Percentiles rank a stretch among this genome's conserved stretches.
phyloP scores from a whole-genome alignment of 2,888 invertebrate genomes.

The Apodemia zela region DNA sequence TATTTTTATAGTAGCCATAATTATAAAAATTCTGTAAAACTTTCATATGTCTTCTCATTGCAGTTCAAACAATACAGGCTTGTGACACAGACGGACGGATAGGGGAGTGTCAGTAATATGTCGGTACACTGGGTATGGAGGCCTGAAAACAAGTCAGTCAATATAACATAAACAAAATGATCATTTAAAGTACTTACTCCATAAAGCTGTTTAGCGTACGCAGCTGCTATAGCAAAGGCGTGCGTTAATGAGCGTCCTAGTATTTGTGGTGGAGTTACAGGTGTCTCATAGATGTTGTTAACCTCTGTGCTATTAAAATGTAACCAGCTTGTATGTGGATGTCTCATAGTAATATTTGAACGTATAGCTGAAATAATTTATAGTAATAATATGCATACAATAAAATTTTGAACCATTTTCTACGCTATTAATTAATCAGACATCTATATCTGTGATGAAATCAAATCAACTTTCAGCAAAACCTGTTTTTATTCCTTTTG shows the following conservation, averaged over 20 bases:
- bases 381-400: neutral
- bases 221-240: constrained; percentile 87
- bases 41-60: no score
- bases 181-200: constrained; percentile 74
- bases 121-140: neutral
- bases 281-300: constrained; percentile 84
- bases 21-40: no score
- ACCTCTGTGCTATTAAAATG: constrained; percentile 84
- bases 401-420: neutral
- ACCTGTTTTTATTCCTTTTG: no score
- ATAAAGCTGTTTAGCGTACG: constrained; percentile 87
- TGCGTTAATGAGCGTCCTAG: constrained; percentile 85
- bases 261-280: constrained; percentile 84
- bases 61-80: no score
- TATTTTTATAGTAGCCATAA: no score
- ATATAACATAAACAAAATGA: neutral
- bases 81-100: no score
- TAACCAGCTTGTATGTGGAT: constrained; percentile 90
- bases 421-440: neutral
- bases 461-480: no score
- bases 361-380: constrained; percentile 67
- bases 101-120: no score
- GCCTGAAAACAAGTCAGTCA: neutral
- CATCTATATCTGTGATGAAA: no score
- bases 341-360: constrained; percentile 60